Evolutionary conservation across 1,140 invertebrate species (phyloP).

Genomic region (Medauroidea extradentata): DNA sequence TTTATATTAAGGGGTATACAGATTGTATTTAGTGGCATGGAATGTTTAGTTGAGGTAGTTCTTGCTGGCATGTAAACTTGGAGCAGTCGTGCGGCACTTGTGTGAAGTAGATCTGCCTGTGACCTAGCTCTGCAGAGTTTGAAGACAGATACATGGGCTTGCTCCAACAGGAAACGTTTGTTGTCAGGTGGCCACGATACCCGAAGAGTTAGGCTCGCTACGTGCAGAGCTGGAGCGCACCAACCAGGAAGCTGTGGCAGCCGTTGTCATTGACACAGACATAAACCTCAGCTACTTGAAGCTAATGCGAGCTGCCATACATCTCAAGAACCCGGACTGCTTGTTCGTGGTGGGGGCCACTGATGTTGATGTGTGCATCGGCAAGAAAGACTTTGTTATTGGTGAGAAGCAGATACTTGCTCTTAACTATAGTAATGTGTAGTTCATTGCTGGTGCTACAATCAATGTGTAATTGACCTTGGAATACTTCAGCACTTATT

Average conservation of each 20-base stretch:
- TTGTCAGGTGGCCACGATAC: background rate
- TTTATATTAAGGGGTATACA: too few relatives aligned
- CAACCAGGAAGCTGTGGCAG: constrained; percentile 27
- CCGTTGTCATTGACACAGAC: constrained; percentile 28
- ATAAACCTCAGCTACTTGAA: constrained; percentile 26
- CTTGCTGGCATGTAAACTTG: too few relatives aligned
- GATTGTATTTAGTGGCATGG: too few relatives aligned
- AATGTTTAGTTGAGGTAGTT: too few relatives aligned
- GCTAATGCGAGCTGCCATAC: constrained; percentile 24
- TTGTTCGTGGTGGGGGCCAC: constrained; percentile 25
- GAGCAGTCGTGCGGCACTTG: too few relatives aligned
- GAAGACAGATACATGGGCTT: too few relatives aligned
- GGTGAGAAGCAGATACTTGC: background rate
- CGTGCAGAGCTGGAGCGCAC: constrained; percentile 4
- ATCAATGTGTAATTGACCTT: too few relatives aligned
- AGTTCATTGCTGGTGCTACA: constrained; percentile 8
- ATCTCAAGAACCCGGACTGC: constrained; percentile 27
- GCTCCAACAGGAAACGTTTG: too few relatives aligned
- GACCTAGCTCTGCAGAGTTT: too few relatives aligned
- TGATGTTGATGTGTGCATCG: constrained; percentile 21
- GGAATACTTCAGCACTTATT: too few relatives aligned
- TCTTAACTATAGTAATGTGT: background rate
- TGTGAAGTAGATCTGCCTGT: too few relatives aligned
- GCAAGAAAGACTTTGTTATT: background rate
- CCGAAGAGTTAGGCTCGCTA: background rate